A percentile compares a stretch with the other conserved stretches of the same genome.
Evolutionary conservation across 2,113 vertebrate genomes (phyloP).

Genomic region (Atherinomorus stipes): DNA sequence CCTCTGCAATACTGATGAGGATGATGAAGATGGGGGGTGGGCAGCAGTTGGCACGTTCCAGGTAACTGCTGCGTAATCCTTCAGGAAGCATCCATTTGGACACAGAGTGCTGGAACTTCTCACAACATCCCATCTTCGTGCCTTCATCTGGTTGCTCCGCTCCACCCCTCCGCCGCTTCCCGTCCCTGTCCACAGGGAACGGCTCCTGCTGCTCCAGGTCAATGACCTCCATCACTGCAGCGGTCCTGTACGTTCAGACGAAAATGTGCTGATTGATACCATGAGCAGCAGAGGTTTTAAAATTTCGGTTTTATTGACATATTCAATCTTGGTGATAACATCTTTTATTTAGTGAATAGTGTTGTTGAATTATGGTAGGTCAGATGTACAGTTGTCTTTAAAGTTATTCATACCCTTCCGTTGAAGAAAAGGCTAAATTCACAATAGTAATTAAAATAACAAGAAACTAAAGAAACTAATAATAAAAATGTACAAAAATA

Average conservation of each 20-base stretch:
- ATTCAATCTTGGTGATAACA: too few relatives aligned
- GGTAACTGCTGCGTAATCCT: slow-evolving; percentile 73
- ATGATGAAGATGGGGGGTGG: slow-evolving; percentile 92
- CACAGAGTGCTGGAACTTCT: slow-evolving; percentile 81
- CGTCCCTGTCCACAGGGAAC: slow-evolving; percentile 58
- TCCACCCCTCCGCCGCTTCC: background rate
- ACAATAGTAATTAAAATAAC: too few relatives aligned
- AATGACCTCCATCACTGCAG: slow-evolving; percentile 58
- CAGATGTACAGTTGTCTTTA: too few relatives aligned
- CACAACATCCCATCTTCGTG: slow-evolving; percentile 63
- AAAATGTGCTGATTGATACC: background rate
- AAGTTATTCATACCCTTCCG: too few relatives aligned
- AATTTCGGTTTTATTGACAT: too few relatives aligned
- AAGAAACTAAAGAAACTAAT: too few relatives aligned
- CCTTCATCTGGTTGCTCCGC: slow-evolving; percentile 24
- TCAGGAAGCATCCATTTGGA: slow-evolving; percentile 91
- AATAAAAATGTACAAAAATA: too few relatives aligned
- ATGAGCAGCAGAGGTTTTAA: background rate
- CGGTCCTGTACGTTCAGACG: background rate
- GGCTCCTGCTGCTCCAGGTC: slow-evolving; percentile 72
- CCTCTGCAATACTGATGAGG: slow-evolving; percentile 88
- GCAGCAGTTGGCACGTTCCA: slow-evolving; percentile 88
- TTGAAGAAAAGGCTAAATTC: too few relatives aligned
- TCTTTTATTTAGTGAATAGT: too few relatives aligned
- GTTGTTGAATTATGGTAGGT: too few relatives aligned